Percentiles rank a stretch among this genome's conserved stretches.
Conservation (phyloP, 2,797 vertebrate species). For the Scyliorhinus canicula region DNA sequence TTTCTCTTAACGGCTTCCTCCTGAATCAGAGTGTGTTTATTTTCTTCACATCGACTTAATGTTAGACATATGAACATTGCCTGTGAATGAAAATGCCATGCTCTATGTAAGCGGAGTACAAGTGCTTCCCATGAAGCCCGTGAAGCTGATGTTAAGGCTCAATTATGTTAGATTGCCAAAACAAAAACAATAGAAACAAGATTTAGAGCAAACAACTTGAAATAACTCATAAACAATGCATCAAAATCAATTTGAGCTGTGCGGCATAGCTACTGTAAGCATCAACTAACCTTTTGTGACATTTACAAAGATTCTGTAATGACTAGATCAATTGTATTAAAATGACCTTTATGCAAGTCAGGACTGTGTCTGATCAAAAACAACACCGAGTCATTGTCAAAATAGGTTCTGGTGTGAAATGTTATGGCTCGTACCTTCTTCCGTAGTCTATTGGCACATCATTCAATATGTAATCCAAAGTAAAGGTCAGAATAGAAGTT, state of each 20-base stretch:
- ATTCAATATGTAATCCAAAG: not conserved
- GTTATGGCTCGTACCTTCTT: not conserved
- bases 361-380: not conserved
- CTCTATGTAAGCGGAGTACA: not conserved
- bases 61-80: not conserved
- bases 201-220: not conserved
- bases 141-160: not conserved
- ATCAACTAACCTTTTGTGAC: constrained; percentile 28
- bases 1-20: not conserved
- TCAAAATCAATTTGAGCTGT: not conserved
- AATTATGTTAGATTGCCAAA: not conserved
- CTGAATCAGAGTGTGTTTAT: not conserved
- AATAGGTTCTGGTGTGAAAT: not conserved
- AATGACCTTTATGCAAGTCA: constrained; percentile 5
- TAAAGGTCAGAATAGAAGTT: not conserved
- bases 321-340: constrained; percentile 26
- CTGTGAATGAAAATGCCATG: not conserved
- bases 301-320: constrained; percentile 31
- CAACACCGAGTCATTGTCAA: not conserved
- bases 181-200: not conserved
- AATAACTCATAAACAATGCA: constrained; percentile 1
- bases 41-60: not conserved
- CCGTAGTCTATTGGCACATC: not conserved
- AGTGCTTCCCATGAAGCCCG: not conserved
- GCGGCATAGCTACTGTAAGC: not conserved